These are phyloP conservation scores for Erythrocercus mccallii DNA, from an alignment of 2,113 vertebrate genomes.

Conservation along the genomic window DNA sequence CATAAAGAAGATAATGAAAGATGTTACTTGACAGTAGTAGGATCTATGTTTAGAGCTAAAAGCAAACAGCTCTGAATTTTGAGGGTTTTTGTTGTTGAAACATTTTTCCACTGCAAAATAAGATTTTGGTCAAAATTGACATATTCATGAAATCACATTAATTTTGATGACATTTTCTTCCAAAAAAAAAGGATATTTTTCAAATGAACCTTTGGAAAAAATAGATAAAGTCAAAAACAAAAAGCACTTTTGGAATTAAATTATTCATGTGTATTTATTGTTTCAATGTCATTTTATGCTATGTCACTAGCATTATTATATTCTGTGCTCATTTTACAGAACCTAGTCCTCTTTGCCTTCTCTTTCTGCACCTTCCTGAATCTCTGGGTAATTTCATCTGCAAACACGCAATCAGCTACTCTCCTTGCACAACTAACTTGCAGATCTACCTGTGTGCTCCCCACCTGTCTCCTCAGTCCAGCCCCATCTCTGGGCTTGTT, in stretches of 20 bases:
- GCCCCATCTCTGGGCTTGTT: neutral
- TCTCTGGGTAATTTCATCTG: neutral
- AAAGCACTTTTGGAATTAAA: neutral
- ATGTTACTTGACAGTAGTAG: slow-evolving; percentile 69
- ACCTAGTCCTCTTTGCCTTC: neutral
- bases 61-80: neutral
- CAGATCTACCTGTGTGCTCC: neutral
- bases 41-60: slow-evolving; percentile 60
- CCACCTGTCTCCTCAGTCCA: neutral
- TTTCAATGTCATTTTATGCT: neutral
- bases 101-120: neutral
- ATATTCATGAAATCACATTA: neutral
- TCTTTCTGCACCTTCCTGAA: neutral
- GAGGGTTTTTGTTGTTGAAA: neutral
- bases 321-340: neutral
- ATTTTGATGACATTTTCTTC: slow-evolving; percentile 5
- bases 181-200: neutral
- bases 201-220: neutral
- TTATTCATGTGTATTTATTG: neutral
- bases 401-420: neutral
- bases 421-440: accelerated
- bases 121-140: neutral
- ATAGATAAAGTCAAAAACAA: neutral
- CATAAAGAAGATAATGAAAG: slow-evolving; percentile 70
- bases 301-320: neutral